Conservation (phyloP, 1,140 invertebrate species). For the Bombus picipes region DNA sequence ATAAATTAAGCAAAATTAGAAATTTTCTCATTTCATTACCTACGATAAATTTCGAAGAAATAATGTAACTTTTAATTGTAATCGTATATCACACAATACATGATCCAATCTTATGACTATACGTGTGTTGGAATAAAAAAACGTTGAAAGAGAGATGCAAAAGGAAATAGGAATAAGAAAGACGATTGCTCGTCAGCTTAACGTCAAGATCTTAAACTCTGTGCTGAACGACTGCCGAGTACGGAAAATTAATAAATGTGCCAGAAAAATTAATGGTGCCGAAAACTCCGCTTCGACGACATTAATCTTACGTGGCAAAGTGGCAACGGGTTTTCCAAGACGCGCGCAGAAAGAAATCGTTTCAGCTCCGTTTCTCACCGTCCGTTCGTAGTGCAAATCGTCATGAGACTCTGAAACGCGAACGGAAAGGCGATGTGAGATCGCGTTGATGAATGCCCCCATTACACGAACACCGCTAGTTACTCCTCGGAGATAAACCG, state of each 20-base stretch:
- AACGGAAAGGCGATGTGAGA: constrained; percentile 79
- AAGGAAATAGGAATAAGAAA: not conserved
- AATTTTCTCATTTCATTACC: not conserved
- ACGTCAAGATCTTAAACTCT: constrained; percentile 45
- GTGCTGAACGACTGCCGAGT: constrained; percentile 35
- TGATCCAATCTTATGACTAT: not conserved
- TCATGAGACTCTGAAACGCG: constrained; percentile 77
- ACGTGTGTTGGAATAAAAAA: not conserved
- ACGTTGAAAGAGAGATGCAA: not conserved
- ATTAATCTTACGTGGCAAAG: constrained; percentile 69
- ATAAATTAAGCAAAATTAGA: too few species aligned
- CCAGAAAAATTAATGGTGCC: constrained; percentile 66
- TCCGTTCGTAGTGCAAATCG: constrained; percentile 72
- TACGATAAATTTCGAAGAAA: not conserved
- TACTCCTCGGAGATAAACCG: constrained; percentile 81
- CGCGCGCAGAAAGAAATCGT: constrained; percentile 68
- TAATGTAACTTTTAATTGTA: not conserved
- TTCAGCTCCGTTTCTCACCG: constrained; percentile 70
- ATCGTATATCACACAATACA: not conserved
- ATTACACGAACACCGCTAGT: constrained; percentile 82
- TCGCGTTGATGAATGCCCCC: constrained; percentile 81
- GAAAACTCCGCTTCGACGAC: constrained; percentile 61
- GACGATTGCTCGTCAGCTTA: constrained; percentile 39
- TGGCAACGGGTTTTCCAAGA: constrained; percentile 66
- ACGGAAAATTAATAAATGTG: constrained; percentile 66